Evolutionary conservation across 2,113 vertebrate genomes (phyloP), one percentile per base, ranked within the genome.

Genomic region (Microcebus jonahi): DNA sequence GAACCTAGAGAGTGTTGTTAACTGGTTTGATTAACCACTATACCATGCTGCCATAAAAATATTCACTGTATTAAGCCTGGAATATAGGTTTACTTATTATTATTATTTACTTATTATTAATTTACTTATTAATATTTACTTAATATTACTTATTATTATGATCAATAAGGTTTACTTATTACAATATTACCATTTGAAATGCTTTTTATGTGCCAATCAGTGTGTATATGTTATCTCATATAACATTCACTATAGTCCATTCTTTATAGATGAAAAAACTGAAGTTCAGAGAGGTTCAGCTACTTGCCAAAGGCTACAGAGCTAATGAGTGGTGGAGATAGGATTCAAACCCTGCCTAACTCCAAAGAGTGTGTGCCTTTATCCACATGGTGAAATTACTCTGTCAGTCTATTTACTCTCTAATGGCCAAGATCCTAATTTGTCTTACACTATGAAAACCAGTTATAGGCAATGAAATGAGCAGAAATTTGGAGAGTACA

Each of bases 401-500:
- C 67, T 50, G 61, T 34, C 9, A 4, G 29, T 39, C 79, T 50
- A 5, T 75, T 83, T 93, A 57, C 34, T 65, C 27, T 20, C 42
- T 91, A 21, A 68, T 8, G 57, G 57, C 90, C 36, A 61, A 21
- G 27, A 82, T 88, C 34, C 75, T 83, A 55, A 96, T 93, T 97
- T 95, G 71, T 88, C 92, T 94, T 90, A 67, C 70, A 68, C 96
- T 91, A 82, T 81, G 81, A 96, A 98, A 97, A 89, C 79, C 5
- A 90, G 88, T 96, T 55, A 68, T 0, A 0, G 84, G 91, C 96
- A 96, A 76, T 89, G 61, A 91, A 97, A 98, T 71, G 90, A 96
- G 82, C 94, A 97, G 96, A 94, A 93, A 96, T 90, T 88, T 97
- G 93, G 80, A 87, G 94, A 95, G 96, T 91, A 90, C 84, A 90